Evolutionary conservation across 2,113 vertebrate species (phyloP), one percentile per base, ranked within the genome.

Genomic region (Hypocryptadius cinnamomeus): DNA sequence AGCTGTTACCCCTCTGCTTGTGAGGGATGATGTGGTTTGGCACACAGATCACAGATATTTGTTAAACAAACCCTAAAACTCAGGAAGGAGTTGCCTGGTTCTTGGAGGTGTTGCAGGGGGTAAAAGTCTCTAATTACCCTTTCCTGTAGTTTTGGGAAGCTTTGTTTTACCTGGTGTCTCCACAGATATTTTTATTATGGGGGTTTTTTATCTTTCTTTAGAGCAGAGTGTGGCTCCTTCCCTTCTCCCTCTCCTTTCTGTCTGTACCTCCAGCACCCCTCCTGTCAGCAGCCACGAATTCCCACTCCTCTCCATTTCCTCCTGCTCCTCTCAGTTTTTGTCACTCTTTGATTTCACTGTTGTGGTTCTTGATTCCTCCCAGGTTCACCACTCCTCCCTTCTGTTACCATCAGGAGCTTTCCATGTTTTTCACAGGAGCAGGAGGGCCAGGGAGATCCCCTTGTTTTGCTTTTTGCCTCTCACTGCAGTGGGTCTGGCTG

Each of bases 341-440:
- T 16, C 19, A 7, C 23, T 23, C 40, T 63, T 33, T n/a, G 18
- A 9, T 69, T 16, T 63, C 84, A 6, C 33, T 20, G 15, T 1
- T 2, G 14, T 47, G 20, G 37, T 6, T 63, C 30, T 23, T 6
- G 15, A 19, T 39, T 15, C 20, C 23, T 31, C 17, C 17, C 33
- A 10, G 24, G 2, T 20, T 68, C 37, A 6, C 54, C 50, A 28
- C 24, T 21, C n/a, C 48, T 65, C 23, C 19, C 35, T 61, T 15
- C 8, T 20, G 22, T 4, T 17, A 6, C 37, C 25, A 18, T 10
- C 35, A 42, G 44, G 35, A 54, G 11, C 19, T 35, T 65, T 8
- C 47, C 22, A 3, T 0, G 1, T 3, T 30, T 50, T 56, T 1
- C 8, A 13, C 17, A 10, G n/a, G 24, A 64, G 30, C 13, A 16